These are phyloP conservation scores for Prionailurus viverrinus DNA, from an alignment of 2,113 vertebrate genomes.

Conservation along the genomic window DNA sequence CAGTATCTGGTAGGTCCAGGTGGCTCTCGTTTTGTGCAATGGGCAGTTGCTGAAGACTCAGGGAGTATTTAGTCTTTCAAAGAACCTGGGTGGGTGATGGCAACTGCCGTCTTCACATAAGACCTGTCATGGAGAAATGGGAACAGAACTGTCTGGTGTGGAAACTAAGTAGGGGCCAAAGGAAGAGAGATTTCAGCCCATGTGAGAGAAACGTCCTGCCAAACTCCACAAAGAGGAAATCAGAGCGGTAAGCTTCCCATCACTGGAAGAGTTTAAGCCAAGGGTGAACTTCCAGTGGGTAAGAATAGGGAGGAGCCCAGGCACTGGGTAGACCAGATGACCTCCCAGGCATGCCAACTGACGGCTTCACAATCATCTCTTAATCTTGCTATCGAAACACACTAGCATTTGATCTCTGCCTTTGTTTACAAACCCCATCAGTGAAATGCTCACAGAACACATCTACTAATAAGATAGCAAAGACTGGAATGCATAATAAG, in stretches of 20 bases:
- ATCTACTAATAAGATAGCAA: slow-evolving; percentile 48
- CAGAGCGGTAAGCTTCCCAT: not conserved
- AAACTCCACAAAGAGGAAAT: not conserved
- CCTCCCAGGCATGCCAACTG: not conserved
- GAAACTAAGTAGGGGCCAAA: not conserved
- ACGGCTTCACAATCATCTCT: slow-evolving; percentile 38
- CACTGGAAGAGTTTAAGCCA: not conserved
- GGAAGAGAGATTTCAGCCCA: not conserved
- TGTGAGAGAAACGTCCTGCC: not conserved
- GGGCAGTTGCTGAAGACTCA: not conserved
- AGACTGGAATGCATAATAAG: slow-evolving; percentile 63
- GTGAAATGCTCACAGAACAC: slow-evolving; percentile 61
- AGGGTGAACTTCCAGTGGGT: not conserved
- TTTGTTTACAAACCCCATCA: slow-evolving; percentile 73
- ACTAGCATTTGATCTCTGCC: slow-evolving; percentile 52
- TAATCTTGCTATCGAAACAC: slow-evolving; percentile 55
- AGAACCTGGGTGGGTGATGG: not conserved
- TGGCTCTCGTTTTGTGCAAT: not conserved
- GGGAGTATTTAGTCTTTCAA: not conserved
- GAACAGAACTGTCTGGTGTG: not conserved
- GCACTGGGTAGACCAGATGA: not conserved
- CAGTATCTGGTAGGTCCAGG: not conserved
- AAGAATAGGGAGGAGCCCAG: not conserved
- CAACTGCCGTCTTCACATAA: not conserved
- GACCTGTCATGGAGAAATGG: not conserved